Evolutionary conservation across 2,888 invertebrate species (phyloP).

Genomic region (Diarsia dahlii): DNA sequence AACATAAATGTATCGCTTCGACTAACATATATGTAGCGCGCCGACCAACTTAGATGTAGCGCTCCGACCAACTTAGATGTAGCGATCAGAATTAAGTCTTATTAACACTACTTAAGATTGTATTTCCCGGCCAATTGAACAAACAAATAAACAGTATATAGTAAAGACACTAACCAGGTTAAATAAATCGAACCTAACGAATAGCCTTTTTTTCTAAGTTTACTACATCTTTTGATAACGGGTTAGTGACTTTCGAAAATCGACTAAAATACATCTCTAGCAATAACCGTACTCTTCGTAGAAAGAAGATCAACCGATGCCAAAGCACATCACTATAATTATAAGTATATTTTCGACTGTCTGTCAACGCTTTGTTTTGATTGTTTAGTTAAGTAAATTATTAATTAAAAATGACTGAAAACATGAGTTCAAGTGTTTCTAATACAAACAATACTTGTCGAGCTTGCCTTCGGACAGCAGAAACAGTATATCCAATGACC

Average conservation of each 20-base stretch:
- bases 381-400: background rate
- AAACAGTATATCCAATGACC: slow-evolving; percentile 71
- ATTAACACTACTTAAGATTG: too few relatives aligned
- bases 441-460: slow-evolving; percentile 69
- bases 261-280: slow-evolving; percentile 31
- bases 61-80: too few relatives aligned
- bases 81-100: too few relatives aligned
- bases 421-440: slow-evolving; percentile 33
- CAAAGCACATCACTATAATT: slow-evolving; percentile 45
- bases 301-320: slow-evolving; percentile 18
- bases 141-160: too few relatives aligned
- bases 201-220: too few relatives aligned
- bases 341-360: background rate
- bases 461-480: slow-evolving; percentile 71
- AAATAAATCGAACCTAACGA: too few relatives aligned
- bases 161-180: too few relatives aligned
- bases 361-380: slow-evolving; percentile 30
- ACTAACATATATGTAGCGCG: too few relatives aligned
- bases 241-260: background rate
- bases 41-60: too few relatives aligned
- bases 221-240: too few relatives aligned
- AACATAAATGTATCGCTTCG: too few relatives aligned
- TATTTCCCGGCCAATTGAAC: too few relatives aligned
- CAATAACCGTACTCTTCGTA: slow-evolving; percentile 28
- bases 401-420: slow-evolving; percentile 64